phyloP scores from a whole-genome alignment of 2,113 vertebrate genomes.

The Alosa alosa region DNA sequence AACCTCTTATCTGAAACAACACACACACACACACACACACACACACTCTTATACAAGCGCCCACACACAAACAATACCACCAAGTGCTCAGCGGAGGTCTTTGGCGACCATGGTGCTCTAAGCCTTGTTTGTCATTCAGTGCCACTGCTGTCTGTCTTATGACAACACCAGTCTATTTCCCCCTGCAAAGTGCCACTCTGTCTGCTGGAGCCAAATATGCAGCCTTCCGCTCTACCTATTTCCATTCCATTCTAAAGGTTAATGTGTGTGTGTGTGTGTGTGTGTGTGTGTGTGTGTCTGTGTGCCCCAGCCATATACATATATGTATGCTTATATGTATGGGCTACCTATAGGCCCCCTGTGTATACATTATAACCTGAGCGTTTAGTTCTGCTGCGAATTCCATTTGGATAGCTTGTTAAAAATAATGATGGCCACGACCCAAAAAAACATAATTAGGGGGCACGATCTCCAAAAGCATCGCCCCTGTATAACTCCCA shows the following conservation, averaged over 20 bases:
- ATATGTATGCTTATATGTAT: not conserved
- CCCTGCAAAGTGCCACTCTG: not conserved
- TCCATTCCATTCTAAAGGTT: not conserved
- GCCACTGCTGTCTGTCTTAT: not conserved
- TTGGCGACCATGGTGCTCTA: not conserved
- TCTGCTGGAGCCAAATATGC: constrained; percentile 22
- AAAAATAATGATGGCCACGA: constrained; percentile 66
- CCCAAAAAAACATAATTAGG: constrained; percentile 55
- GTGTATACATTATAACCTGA: constrained; percentile 15
- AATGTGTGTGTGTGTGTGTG: constrained; percentile 19
- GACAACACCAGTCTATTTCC: not conserved
- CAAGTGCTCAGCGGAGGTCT: not conserved
- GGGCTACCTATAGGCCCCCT: constrained; percentile 27
- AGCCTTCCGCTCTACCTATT: not conserved
- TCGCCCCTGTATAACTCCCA: constrained; percentile 26
- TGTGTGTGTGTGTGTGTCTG: not conserved
- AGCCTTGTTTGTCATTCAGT: constrained; percentile 5
- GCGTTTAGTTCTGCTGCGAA: not conserved
- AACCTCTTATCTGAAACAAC: constrained; percentile 18
- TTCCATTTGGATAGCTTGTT: constrained; percentile 23
- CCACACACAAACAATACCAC: not conserved
- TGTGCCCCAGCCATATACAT: not conserved
- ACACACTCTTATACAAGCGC: not conserved
- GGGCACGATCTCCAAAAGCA: constrained; percentile 45
- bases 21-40: not conserved